Conservation (phyloP, 23 tunicate genomes). For the Corella eumyota region DNA sequence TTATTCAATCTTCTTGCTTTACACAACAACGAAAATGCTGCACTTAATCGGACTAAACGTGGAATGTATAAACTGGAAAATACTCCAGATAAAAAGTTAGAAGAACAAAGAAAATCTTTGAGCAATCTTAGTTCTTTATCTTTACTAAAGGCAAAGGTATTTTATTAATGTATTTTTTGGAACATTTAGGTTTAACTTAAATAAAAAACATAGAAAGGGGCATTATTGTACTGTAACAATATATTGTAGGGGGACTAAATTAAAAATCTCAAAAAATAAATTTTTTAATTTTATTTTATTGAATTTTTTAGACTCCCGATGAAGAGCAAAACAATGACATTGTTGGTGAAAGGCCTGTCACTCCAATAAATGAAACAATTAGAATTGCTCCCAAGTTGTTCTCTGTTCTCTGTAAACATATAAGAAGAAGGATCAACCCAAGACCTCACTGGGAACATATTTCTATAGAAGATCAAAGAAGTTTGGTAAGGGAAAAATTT, state of each 20-base stretch:
- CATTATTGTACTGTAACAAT: too few species aligned
- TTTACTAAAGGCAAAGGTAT: slow-evolving; percentile 11
- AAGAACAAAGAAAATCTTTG: slow-evolving; percentile 6
- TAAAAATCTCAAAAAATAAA: too few species aligned
- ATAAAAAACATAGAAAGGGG: not conserved
- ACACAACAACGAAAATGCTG: too few species aligned
- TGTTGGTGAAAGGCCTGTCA: slow-evolving; percentile 61
- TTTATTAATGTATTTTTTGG: not conserved
- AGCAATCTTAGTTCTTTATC: slow-evolving; percentile 19
- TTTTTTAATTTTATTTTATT: too few species aligned
- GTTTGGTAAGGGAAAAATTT: slow-evolving; percentile 70
- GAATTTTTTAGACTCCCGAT: not conserved
- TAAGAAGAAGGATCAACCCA: slow-evolving; percentile 63
- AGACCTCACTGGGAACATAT: slow-evolving; percentile 67
- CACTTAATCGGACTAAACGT: too few species aligned
- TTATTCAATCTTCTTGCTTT: too few species aligned
- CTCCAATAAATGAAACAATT: slow-evolving; percentile 80
- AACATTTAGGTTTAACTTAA: not conserved
- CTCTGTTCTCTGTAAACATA: slow-evolving; percentile 22
- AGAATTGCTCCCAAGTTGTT: slow-evolving; percentile 48
- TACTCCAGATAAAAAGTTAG: slow-evolving; percentile 2
- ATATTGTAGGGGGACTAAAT: too few species aligned
- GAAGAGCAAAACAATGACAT: too few species aligned
- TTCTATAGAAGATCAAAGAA: slow-evolving; percentile 59
- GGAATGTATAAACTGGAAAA: slow-evolving; percentile 34